These are phyloP conservation scores for Meloe dianella DNA, from an alignment of 2,888 invertebrate genomes.

Conservation along the genomic window DNA sequence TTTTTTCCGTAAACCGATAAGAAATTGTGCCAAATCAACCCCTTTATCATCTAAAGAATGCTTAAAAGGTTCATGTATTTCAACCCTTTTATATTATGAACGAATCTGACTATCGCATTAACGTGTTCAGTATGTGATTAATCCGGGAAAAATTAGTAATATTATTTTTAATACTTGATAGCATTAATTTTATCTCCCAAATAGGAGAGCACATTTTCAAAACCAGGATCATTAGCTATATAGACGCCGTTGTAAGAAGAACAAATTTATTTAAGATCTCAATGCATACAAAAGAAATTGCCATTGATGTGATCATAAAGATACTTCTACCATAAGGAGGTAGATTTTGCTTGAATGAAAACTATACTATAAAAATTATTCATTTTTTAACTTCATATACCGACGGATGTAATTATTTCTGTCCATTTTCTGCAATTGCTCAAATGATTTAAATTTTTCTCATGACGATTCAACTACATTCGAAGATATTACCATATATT, in stretches of 20 bases:
- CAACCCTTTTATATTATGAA: background rate
- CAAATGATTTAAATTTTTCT: slow-evolving; percentile 30
- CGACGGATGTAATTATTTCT: slow-evolving; percentile 25
- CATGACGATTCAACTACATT: slow-evolving; percentile 26
- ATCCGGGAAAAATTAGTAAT: background rate
- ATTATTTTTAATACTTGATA: background rate
- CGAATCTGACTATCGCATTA: background rate
- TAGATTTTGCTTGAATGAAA: slow-evolving; percentile 30
- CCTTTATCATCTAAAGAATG: background rate
- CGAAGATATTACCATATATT: slow-evolving; percentile 35
- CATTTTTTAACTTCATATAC: slow-evolving; percentile 32
- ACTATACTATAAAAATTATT: slow-evolving; percentile 34
- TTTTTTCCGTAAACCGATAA: background rate
- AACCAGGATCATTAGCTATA: slow-evolving; percentile 28
- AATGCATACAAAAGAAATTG: slow-evolving; percentile 36
- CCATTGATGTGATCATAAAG: slow-evolving; percentile 32
- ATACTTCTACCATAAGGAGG: slow-evolving; percentile 28
- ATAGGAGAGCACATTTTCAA: slow-evolving; percentile 33
- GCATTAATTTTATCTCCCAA: slow-evolving; percentile 31
- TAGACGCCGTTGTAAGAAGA: slow-evolving; percentile 29
- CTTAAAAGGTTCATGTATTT: background rate
- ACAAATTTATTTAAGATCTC: slow-evolving; percentile 37
- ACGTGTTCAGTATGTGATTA: background rate
- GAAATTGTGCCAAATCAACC: background rate
- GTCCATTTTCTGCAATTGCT: slow-evolving; percentile 29